phyloP scores from a whole-genome alignment of 2,888 invertebrate genomes.

The Sphaerophoria rueppellii region DNA sequence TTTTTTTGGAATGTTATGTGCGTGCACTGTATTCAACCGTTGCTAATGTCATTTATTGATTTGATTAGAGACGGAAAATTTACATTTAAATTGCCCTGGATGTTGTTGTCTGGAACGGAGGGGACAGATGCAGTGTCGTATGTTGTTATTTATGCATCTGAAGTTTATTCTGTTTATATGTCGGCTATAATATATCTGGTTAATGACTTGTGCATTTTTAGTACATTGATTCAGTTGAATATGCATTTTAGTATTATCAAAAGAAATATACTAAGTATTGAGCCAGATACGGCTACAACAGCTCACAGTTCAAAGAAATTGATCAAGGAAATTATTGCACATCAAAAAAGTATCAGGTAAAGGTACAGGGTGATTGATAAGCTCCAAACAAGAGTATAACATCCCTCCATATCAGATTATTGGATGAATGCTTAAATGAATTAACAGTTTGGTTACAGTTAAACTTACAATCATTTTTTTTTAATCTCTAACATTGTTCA shows the following conservation, averaged over 20 bases:
- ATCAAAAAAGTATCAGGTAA: slow-evolving; percentile 3
- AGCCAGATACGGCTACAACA: neutral
- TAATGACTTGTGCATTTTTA: neutral
- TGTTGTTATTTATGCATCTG: slow-evolving; percentile 4
- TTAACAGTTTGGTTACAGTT: too few relatives aligned
- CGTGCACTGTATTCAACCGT: neutral
- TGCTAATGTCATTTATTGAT: slow-evolving; percentile 7
- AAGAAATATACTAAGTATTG: neutral
- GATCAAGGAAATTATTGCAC: neutral
- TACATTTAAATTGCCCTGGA: slow-evolving; percentile 3
- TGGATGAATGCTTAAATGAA: too few relatives aligned
- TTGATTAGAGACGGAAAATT: slow-evolving; percentile 19
- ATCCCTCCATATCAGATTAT: too few relatives aligned
- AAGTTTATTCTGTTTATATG: neutral
- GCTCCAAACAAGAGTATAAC: neutral
- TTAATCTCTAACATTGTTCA: neutral
- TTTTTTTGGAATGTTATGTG: neutral
- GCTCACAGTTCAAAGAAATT: neutral
- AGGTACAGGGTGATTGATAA: neutral
- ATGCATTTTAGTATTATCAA: neutral
- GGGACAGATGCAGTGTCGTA: neutral
- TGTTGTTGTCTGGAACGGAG: slow-evolving; percentile 22
- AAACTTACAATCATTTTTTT: too few relatives aligned
- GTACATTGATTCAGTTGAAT: neutral
- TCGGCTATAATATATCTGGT: slow-evolving; percentile 10